phyloP scores from a whole-genome alignment of 2,888 invertebrate species.

The Peribatodes rhomboidaria region DNA sequence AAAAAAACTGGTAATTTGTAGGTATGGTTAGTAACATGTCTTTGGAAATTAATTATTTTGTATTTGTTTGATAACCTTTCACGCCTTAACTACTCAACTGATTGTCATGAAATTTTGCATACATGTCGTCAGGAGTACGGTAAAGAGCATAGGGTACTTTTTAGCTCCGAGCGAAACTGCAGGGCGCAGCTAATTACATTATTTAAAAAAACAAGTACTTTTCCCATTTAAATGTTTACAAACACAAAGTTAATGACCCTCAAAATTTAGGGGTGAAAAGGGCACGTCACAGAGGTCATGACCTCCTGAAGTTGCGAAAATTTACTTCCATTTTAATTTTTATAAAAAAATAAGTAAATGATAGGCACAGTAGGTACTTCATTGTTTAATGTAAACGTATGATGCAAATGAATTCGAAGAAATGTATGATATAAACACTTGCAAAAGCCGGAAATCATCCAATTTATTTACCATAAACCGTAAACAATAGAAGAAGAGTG shows the following conservation, averaged over 20 bases:
- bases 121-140: too few species aligned
- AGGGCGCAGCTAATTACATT: too few species aligned
- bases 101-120: too few species aligned
- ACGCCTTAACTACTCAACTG: too few species aligned
- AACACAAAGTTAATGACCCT: background rate
- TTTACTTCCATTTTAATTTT: background rate
- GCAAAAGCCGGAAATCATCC: constrained; percentile 7
- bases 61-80: too few species aligned
- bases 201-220: constrained; percentile 22
- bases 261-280: background rate
- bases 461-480: constrained; percentile 47
- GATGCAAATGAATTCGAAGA: background rate
- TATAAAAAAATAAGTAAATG: too few species aligned
- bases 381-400: background rate
- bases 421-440: background rate
- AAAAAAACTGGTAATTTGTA: too few species aligned
- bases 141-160: too few species aligned
- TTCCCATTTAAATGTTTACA: constrained; percentile 10
- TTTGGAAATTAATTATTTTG: too few species aligned
- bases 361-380: background rate
- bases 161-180: too few species aligned
- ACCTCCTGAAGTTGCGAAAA: background rate
- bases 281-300: background rate
- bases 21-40: too few species aligned
- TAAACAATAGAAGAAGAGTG: constrained; percentile 70